Evolutionary conservation across 2,113 vertebrate species (phyloP).

Genomic region (Accipiter cooperii): DNA sequence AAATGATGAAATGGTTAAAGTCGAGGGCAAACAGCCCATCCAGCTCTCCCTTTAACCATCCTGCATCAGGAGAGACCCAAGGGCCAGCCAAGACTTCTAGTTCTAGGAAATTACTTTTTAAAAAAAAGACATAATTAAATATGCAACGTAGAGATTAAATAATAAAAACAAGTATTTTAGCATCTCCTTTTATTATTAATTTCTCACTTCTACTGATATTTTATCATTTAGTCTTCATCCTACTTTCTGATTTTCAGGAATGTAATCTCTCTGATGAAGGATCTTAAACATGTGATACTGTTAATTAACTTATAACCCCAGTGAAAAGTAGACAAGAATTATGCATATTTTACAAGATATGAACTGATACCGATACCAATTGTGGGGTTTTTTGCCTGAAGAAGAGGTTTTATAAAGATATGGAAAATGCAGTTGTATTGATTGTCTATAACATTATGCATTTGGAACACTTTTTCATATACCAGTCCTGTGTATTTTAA

Average conservation of each 20-base stretch:
- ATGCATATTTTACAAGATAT: neutral
- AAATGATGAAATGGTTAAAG: constrained; percentile 42
- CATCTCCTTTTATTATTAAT: neutral
- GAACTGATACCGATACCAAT: neutral
- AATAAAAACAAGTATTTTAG: neutral
- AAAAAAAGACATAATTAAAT: neutral
- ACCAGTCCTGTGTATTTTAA: neutral
- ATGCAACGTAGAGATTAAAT: neutral
- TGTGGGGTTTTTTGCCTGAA: rapidly evolving
- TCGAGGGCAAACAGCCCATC: constrained; percentile 3
- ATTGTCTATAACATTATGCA: neutral
- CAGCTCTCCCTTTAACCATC: constrained; percentile 42
- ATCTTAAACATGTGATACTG: neutral
- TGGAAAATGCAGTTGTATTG: neutral
- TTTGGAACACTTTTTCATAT: neutral
- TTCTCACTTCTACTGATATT: neutral
- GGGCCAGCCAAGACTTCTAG: constrained; percentile 43
- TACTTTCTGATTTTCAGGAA: neutral
- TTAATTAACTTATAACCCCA: neutral
- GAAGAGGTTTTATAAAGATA: neutral
- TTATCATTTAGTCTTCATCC: neutral
- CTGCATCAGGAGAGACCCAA: neutral
- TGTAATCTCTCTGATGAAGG: neutral
- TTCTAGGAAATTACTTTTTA: constrained; percentile 51
- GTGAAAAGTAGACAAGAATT: neutral